phyloP scores from a whole-genome alignment of 92 coral and sea anemone species.

The Metridium senile region DNA sequence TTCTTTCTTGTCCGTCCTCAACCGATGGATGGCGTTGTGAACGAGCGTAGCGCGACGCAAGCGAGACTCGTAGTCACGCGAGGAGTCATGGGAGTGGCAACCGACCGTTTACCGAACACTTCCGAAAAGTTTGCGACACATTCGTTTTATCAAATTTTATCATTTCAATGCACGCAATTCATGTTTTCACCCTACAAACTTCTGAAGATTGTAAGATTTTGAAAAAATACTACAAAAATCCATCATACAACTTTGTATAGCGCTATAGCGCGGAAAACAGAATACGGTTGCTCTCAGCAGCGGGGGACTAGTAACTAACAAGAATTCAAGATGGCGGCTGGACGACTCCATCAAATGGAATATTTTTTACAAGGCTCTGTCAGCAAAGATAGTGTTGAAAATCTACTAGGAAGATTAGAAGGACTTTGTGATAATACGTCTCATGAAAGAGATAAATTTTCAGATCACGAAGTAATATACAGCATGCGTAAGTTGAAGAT shows the following conservation, averaged over 20 bases:
- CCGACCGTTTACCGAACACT: conserved; percentile 24
- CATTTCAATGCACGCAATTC: too few species aligned
- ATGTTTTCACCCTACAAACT: too few species aligned
- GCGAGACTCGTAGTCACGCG: conserved; percentile 89
- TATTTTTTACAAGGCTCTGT: conserved; percentile 91
- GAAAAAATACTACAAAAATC: too few species aligned
- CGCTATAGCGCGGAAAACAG: too few species aligned
- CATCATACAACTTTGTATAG: too few species aligned
- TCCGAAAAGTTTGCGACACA: conserved; percentile 12
- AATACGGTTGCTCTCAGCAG: background rate
- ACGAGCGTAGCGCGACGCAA: conserved; percentile 42
- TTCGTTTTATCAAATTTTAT: background rate
- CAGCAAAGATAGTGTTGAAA: conserved; percentile 69
- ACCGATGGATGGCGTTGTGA: conserved; percentile 96
- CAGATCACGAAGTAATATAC: conserved; percentile 88
- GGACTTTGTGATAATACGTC: conserved; percentile 94
- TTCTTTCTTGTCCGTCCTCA: conserved; percentile 68
- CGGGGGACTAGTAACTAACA: conserved; percentile 3
- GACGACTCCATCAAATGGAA: conserved; percentile 88
- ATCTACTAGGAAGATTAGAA: conserved; percentile 77
- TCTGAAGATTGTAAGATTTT: too few species aligned
- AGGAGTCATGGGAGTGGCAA: conserved; percentile 70
- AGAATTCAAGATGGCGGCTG: conserved; percentile 73
- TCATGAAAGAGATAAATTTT: conserved; percentile 67
- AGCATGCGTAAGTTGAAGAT: conserved; percentile 55